phyloP scores from a whole-genome alignment of 1,140 invertebrate genomes.

The Bombus terrestris region DNA sequence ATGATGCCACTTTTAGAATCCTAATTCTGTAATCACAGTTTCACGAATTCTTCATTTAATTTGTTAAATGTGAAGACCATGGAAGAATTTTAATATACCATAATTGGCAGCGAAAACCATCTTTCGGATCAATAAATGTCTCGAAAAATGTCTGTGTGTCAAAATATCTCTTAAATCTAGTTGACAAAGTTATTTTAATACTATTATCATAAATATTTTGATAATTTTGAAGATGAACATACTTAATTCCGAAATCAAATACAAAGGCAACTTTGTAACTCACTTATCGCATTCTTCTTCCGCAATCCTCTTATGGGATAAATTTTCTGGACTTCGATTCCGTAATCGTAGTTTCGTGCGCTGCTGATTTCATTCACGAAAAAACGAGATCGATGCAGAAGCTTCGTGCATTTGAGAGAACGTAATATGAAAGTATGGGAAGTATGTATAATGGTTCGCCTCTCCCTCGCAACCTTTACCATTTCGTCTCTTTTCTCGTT shows the following conservation, averaged over 20 bases:
- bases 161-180: too few relatives aligned
- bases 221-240: too few relatives aligned
- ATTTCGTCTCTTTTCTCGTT: conserved; percentile 38
- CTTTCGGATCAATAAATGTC: not conserved
- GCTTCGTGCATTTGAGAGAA: conserved; percentile 10
- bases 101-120: not conserved
- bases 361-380: not conserved
- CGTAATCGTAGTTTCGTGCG: not conserved
- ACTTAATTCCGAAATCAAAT: not conserved
- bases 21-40: not conserved
- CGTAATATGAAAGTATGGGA: conserved; percentile 37
- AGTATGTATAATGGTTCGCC: conserved; percentile 48
- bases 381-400: not conserved
- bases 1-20: not conserved
- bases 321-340: not conserved
- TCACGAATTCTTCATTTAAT: not conserved
- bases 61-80: not conserved
- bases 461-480: conserved; percentile 52
- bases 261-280: not conserved
- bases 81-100: not conserved
- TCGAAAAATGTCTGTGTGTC: too few relatives aligned
- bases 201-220: too few relatives aligned
- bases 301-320: not conserved
- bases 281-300: not conserved
- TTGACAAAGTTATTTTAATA: too few relatives aligned